Conservation (phyloP, 2,113 vertebrate species). For the Cepphus grylle region DNA sequence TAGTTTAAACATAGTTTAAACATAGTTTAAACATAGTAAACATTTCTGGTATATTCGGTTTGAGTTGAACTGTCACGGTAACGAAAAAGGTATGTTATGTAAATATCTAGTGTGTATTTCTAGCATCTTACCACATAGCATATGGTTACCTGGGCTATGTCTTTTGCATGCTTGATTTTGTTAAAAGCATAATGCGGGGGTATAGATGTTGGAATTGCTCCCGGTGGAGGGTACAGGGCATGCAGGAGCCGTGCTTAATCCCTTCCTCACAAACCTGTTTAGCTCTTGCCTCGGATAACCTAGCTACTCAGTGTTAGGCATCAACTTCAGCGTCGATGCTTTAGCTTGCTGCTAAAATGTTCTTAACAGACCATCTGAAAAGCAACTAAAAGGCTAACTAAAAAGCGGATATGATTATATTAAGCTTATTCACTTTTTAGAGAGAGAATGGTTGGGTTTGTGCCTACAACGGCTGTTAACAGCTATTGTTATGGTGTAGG, state of each 20-base stretch:
- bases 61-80: background rate
- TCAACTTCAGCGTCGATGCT: background rate
- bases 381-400: background rate
- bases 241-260: background rate
- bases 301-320: background rate
- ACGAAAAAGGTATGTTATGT: background rate
- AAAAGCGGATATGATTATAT: background rate
- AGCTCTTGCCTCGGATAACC: background rate
- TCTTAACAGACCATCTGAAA: background rate
- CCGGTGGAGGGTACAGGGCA: background rate
- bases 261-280: background rate
- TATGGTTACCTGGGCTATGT: background rate
- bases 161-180: background rate
- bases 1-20: background rate
- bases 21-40: background rate
- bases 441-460: background rate
- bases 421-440: background rate
- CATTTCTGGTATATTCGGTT: background rate
- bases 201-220: background rate
- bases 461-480: background rate
- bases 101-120: background rate
- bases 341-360: background rate
- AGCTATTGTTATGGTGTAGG: background rate
- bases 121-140: background rate
- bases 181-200: background rate